Evolutionary conservation across 2,113 vertebrate genomes (phyloP).

Genomic region (Syngnathus scovelli): DNA sequence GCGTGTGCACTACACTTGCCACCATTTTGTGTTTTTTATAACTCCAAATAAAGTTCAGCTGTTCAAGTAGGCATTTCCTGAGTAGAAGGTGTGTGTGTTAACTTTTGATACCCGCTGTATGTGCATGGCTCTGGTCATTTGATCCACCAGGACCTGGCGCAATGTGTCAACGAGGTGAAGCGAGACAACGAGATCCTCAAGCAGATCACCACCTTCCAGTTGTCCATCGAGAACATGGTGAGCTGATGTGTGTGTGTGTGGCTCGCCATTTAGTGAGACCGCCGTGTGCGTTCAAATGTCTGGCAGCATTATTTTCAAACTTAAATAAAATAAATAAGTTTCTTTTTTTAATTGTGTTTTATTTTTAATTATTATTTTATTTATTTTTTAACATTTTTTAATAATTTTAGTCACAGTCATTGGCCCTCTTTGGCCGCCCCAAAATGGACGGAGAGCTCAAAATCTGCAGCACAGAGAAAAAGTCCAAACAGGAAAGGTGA

Average conservation of each 20-base stretch:
- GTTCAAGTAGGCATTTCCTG: too few species aligned
- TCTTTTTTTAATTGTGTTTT: too few species aligned
- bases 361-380: too few species aligned
- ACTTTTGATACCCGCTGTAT: neutral
- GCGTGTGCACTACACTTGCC: too few species aligned
- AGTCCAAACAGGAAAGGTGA: conserved; percentile 89
- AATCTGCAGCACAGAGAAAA: conserved; percentile 76
- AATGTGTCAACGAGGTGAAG: conserved; percentile 88
- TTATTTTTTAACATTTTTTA: too few species aligned
- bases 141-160: conserved; percentile 77
- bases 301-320: too few species aligned
- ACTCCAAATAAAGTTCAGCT: too few species aligned
- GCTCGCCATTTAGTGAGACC: too few species aligned
- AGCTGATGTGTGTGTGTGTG: neutral
- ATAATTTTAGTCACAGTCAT: conserved; percentile 72
- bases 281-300: too few species aligned
- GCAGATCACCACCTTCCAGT: conserved; percentile 85
- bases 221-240: conserved; percentile 83
- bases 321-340: too few species aligned
- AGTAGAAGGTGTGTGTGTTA: neutral
- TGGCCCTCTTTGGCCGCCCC: conserved; percentile 84
- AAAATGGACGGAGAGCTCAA: conserved; percentile 92
- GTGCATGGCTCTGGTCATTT: neutral
- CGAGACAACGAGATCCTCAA: conserved; percentile 85
- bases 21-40: too few species aligned